A percentile compares a stretch with the other conserved stretches of the same genome.
Conservation (phyloP, 2,888 invertebrate species). For the Pollenia griseotomentosa region DNA sequence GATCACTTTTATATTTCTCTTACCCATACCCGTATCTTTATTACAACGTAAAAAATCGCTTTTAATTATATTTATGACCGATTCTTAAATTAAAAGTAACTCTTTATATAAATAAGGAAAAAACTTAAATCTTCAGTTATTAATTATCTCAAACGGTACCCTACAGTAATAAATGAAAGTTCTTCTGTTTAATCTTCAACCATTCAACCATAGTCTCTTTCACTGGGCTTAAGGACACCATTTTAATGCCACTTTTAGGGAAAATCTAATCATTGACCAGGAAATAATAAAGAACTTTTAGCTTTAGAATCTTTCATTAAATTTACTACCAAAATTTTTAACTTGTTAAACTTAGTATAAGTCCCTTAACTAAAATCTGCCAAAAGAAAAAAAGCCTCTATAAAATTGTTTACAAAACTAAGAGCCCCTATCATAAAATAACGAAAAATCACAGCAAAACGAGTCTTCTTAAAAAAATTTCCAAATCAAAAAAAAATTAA, state of each 20-base stretch:
- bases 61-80: slow-evolving; percentile 36
- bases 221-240: no score
- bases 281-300: no score
- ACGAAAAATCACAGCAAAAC: not conserved
- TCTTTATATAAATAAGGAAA: no score
- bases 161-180: no score
- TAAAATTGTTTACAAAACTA: slow-evolving; percentile 24
- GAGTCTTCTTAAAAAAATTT: slow-evolving; percentile 15
- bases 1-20: no score
- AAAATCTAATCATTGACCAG: no score
- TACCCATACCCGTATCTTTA: no score
- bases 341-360: not conserved
- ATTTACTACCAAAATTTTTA: not conserved
- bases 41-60: not conserved
- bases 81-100: not conserved
- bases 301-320: not conserved
- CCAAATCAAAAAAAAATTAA: slow-evolving; percentile 12
- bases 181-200: no score
- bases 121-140: no score
- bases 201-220: no score
- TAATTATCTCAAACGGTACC: no score
- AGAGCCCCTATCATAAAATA: slow-evolving; percentile 43
- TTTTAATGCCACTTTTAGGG: no score
- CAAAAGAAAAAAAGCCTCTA: slow-evolving; percentile 21
- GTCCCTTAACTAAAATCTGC: not conserved